Evolutionary conservation across 2,113 vertebrate genomes (phyloP).

Genomic region (Crocuta crocuta): DNA sequence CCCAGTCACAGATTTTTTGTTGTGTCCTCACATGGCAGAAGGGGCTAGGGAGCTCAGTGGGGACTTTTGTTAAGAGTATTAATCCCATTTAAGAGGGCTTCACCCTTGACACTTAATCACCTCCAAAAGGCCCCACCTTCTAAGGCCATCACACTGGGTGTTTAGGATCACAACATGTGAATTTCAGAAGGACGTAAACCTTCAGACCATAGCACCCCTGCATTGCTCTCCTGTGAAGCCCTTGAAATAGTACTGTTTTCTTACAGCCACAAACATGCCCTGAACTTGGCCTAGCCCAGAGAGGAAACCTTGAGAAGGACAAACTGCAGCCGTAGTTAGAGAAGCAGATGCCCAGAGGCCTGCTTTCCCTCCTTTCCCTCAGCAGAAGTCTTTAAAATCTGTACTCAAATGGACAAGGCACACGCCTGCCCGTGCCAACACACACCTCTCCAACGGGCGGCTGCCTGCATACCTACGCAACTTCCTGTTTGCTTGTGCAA

Average conservation of each 20-base stretch:
- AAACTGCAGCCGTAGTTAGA: slow-evolving; percentile 22
- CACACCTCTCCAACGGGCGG: background rate
- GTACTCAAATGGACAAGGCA: background rate
- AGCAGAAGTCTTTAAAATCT: slow-evolving; percentile 55
- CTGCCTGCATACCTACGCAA: slow-evolving; percentile 67
- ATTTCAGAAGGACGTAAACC: background rate
- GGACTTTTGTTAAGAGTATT: background rate
- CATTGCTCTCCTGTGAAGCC: background rate
- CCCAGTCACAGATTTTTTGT: background rate
- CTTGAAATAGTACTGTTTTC: background rate
- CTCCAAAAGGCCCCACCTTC: background rate
- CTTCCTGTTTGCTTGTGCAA: slow-evolving; percentile 79
- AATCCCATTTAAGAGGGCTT: background rate
- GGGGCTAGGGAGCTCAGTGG: too few relatives aligned
- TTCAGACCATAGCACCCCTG: background rate
- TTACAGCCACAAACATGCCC: background rate
- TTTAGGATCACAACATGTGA: background rate
- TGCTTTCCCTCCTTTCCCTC: slow-evolving; percentile 3
- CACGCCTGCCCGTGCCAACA: slow-evolving; percentile 48
- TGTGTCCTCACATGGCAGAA: background rate
- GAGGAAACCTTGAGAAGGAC: slow-evolving; percentile 77
- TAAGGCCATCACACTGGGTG: background rate
- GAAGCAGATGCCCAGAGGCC: slow-evolving; percentile 61
- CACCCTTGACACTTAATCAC: background rate
- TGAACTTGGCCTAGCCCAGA: slow-evolving; percentile 40